phyloP scores from a whole-genome alignment of 2,888 invertebrate genomes.

The Chelonus formosanus region DNA sequence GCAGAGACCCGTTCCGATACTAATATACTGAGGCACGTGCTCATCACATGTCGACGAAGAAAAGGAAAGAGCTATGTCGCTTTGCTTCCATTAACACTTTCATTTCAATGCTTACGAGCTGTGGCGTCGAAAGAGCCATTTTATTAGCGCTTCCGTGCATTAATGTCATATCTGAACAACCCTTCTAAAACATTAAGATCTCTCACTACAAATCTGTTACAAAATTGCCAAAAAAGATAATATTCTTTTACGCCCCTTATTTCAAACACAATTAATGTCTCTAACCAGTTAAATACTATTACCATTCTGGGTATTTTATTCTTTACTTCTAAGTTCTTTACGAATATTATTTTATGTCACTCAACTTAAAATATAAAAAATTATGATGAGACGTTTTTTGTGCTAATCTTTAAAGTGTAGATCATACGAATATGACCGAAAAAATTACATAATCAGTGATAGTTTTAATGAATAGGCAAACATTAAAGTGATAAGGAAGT shows the following conservation, averaged over 20 bases:
- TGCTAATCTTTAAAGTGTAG: too few relatives aligned
- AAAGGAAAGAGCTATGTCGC: slow-evolving; percentile 37
- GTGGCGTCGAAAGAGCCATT: slow-evolving; percentile 50
- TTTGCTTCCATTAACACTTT: slow-evolving; percentile 35
- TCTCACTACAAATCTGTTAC: slow-evolving; percentile 19
- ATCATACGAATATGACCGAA: too few relatives aligned
- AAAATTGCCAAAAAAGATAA: slow-evolving; percentile 12
- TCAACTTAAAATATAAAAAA: too few relatives aligned
- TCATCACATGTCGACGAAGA: slow-evolving; percentile 59
- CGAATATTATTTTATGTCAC: too few relatives aligned
- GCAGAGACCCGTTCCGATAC: slow-evolving; percentile 28
- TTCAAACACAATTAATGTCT: not conserved
- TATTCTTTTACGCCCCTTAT: not conserved
- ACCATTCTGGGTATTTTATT: too few relatives aligned
- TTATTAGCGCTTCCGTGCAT: slow-evolving; percentile 52
- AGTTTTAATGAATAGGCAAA: too few relatives aligned
- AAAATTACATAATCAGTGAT: too few relatives aligned
- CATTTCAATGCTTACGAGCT: slow-evolving; percentile 42
- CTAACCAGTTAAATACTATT: too few relatives aligned
- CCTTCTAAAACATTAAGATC: slow-evolving; percentile 43
- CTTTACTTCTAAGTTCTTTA: too few relatives aligned
- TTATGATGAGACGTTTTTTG: too few relatives aligned
- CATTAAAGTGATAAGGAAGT: too few relatives aligned
- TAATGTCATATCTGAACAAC: slow-evolving; percentile 46
- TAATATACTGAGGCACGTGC: slow-evolving; percentile 57